phyloP scores from a whole-genome alignment of 2,113 vertebrate genomes.

The Hemibagrus wyckioides region DNA sequence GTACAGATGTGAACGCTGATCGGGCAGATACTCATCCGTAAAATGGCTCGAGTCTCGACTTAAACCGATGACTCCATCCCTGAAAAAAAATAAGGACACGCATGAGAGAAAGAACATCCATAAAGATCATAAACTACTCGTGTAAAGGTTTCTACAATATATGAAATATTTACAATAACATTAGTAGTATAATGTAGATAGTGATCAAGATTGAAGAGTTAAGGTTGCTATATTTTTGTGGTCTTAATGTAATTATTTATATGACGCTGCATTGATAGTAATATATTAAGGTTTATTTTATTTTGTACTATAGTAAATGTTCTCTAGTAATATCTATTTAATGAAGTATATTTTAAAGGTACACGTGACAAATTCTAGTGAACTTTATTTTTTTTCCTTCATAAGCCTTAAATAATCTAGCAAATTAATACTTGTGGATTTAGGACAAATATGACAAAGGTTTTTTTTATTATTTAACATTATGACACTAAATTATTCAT shows the following conservation, averaged over 20 bases:
- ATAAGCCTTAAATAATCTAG: not conserved
- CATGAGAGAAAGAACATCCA: not conserved
- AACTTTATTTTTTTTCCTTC: no score
- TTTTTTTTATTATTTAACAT: no score
- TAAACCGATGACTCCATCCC: slow-evolving; percentile 89
- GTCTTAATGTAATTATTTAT: not conserved
- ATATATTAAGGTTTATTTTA: not conserved
- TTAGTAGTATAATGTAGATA: not conserved
- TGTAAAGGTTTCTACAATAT: not conserved
- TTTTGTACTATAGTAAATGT: not conserved
- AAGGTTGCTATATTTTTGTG: not conserved
- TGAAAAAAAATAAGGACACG: slow-evolving; percentile 54
- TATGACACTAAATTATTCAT: no score
- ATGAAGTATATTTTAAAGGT: no score
- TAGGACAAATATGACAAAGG: no score
- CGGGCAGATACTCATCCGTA: slow-evolving; percentile 88
- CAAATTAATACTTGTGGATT: not conserved
- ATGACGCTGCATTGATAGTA: no score
- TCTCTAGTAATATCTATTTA: no score
- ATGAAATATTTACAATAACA: not conserved
- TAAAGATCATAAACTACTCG: not conserved
- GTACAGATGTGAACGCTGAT: slow-evolving; percentile 94
- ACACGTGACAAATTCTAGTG: no score
- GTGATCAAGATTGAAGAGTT: no score
- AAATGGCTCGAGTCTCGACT: slow-evolving; percentile 80